Conservation (phyloP, 2,797 vertebrate species). For the Coregonus suidteri region DNA sequence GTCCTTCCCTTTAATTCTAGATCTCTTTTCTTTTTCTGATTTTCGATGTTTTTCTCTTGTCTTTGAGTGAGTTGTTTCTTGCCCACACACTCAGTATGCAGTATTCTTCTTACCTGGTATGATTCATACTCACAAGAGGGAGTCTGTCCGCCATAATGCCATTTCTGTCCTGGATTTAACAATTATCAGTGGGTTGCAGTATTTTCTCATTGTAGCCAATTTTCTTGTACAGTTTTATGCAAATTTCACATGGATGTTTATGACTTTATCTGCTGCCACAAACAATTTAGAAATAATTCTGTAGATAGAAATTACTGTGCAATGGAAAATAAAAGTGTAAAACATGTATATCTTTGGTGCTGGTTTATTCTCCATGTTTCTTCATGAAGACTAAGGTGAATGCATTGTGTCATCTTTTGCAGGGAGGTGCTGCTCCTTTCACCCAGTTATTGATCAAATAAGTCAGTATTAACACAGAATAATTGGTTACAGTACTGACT, state of each 20-base stretch:
- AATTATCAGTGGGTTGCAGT: slow-evolving; percentile 78
- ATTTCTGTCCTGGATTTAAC: slow-evolving; percentile 76
- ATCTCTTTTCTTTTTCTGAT: slow-evolving; percentile 27
- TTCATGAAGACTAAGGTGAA: background rate
- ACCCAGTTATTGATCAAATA: background rate
- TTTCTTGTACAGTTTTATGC: slow-evolving; percentile 82
- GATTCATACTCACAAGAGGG: slow-evolving; percentile 62
- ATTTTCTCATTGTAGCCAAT: slow-evolving; percentile 81
- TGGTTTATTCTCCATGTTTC: slow-evolving; percentile 15
- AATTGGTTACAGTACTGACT: too few relatives aligned
- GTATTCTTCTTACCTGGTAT: slow-evolving; percentile 57
- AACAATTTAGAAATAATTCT: slow-evolving; percentile 81
- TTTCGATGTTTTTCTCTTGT: slow-evolving; percentile 31
- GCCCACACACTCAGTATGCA: slow-evolving; percentile 59
- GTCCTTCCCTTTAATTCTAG: slow-evolving; percentile 39
- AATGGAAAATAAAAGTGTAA: slow-evolving; percentile 78
- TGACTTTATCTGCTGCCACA: slow-evolving; percentile 83
- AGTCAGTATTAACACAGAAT: background rate
- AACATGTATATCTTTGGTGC: slow-evolving; percentile 61
- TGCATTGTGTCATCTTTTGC: background rate
- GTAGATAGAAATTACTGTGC: slow-evolving; percentile 86
- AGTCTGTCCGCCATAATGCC: slow-evolving; percentile 68
- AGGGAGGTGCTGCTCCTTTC: background rate
- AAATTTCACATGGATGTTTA: slow-evolving; percentile 84
- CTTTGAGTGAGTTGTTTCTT: slow-evolving; percentile 63